These are phyloP conservation scores for Myotis davidii DNA, from an alignment of 2,113 vertebrate species.

Conservation along the genomic window DNA sequence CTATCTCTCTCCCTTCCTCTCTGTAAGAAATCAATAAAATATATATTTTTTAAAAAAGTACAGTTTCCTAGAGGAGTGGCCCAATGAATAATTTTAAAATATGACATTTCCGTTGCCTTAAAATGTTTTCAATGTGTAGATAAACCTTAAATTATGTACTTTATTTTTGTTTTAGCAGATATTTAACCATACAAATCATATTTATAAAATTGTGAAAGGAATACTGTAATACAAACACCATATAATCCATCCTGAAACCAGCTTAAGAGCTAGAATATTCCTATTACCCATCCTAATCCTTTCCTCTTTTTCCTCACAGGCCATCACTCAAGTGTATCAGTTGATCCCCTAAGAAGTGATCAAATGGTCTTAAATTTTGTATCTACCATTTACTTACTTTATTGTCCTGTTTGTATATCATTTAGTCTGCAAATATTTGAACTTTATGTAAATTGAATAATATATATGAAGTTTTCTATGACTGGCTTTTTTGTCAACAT, in stretches of 20 bases:
- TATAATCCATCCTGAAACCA: neutral
- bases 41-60: too few relatives aligned
- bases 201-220: constrained; percentile 7
- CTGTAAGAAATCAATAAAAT: too few relatives aligned
- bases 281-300: neutral
- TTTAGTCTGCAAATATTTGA: neutral
- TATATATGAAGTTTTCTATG: neutral
- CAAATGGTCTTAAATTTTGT: neutral
- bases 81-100: constrained; percentile 43
- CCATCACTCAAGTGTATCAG: neutral
- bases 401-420: neutral
- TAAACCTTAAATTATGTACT: constrained; percentile 2
- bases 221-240: neutral
- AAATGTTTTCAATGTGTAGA: constrained; percentile 11
- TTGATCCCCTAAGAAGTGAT: neutral
- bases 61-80: neutral
- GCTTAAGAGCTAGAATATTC: neutral
- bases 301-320: neutral
- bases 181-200: constrained; percentile 14
- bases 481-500: neutral
- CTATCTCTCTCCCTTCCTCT: too few relatives aligned
- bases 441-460: neutral
- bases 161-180: constrained; percentile 29
- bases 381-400: constrained; percentile 2
- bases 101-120: constrained; percentile 26